A percentile compares a stretch with the other conserved stretches of the same genome.
These are phyloP conservation scores for Phymanthus crucifer DNA, from an alignment of 92 coral and sea anemone genomes.

Conservation along the genomic window DNA sequence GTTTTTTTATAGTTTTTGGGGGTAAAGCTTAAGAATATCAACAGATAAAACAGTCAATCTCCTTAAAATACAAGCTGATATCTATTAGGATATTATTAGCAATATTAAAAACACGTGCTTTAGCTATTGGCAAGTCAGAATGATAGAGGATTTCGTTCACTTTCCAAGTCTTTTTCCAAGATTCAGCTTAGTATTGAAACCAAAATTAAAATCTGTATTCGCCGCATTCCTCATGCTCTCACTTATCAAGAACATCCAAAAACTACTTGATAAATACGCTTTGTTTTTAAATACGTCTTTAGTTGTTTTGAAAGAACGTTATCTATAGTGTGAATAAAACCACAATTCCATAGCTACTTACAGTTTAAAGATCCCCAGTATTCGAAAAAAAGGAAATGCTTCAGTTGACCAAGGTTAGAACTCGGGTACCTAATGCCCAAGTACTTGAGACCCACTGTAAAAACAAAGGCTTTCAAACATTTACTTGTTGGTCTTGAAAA, in stretches of 20 bases:
- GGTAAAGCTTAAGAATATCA: conserved; percentile 20
- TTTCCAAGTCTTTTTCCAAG: background rate
- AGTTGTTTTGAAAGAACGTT: conserved; percentile 8
- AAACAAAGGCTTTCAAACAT: conserved; percentile 1
- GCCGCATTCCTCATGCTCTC: conserved; percentile 6
- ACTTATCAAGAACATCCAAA: conserved; percentile 18
- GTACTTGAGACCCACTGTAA: conserved; percentile 2
- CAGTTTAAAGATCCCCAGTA: conserved; percentile 5
- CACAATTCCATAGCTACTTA: conserved; percentile 6
- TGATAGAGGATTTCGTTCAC: background rate
- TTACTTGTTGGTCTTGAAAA: background rate
- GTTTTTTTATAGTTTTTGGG: conserved; percentile 18
- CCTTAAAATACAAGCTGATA: conserved; percentile 1
- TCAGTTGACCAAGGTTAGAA: background rate
- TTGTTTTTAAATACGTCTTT: conserved; percentile 10
- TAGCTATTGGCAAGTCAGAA: background rate
- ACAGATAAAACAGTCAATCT: background rate
- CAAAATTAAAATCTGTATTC: background rate
- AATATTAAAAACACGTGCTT: conserved; percentile 6
- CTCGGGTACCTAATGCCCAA: background rate
- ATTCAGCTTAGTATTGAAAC: background rate
- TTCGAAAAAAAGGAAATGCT: background rate
- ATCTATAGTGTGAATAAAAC: conserved; percentile 11
- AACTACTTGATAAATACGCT: conserved; percentile 5
- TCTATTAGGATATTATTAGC: conserved; percentile 3